Evolutionary conservation across 1,140 invertebrate species (phyloP).

Genomic region (Tribolium madens): DNA sequence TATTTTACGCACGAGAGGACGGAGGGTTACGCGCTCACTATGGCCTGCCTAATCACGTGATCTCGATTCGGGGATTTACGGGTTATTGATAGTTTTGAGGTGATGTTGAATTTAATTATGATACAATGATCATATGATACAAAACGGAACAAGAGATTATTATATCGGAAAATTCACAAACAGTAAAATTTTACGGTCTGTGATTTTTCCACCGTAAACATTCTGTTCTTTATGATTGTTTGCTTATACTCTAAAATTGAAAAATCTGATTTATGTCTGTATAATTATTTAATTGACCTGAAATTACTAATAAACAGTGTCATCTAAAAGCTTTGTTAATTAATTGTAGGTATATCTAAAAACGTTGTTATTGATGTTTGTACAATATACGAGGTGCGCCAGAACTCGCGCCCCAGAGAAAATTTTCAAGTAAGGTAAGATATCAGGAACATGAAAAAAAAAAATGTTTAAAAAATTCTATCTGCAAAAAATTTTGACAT

Average conservation of each 20-base stretch:
- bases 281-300: not conserved
- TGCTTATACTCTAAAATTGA: not conserved
- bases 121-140: too few species aligned
- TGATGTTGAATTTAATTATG: too few species aligned
- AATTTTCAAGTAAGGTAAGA: too few species aligned
- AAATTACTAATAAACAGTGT: not conserved
- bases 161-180: not conserved
- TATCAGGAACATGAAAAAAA: too few species aligned
- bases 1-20: slow-evolving; percentile 3
- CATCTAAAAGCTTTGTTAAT: not conserved
- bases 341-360: not conserved
- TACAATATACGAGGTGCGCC: too few species aligned
- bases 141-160: too few species aligned
- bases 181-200: not conserved
- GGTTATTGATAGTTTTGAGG: too few species aligned
- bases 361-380: not conserved
- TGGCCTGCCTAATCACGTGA: not conserved
- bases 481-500: too few species aligned
- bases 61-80: not conserved
- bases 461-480: too few species aligned
- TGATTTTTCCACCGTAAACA: not conserved
- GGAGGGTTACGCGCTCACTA: not conserved
- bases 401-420: too few species aligned
- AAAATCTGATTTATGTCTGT: not conserved
- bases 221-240: not conserved